Evolutionary conservation across 2,797 vertebrate species (phyloP), one percentile per base, ranked within the genome.

Genomic region (Meda fulgida): DNA sequence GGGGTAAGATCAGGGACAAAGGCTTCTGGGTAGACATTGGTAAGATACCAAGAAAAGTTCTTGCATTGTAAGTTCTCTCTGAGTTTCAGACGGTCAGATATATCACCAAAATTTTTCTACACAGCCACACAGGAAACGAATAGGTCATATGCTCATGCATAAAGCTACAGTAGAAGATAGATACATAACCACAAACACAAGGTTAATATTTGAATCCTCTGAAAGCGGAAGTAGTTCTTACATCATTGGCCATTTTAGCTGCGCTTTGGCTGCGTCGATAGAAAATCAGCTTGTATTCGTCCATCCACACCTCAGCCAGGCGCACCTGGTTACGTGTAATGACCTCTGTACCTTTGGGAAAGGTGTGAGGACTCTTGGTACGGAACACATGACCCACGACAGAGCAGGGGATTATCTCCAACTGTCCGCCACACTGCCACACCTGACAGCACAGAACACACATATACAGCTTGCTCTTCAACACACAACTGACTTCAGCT

Each of bases 271-370:
- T 98, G 76, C 97, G 95, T 3, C 97, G 93, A 90, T 99, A 99
- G 94, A 91, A 99, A 86, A 99, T 94, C 58, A 95, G 93, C 92
- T 98, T 99, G 91, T 96, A 99, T 60, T 92, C 90, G 0, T 98
- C 98, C 98, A 99, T 97, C 98, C 98, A 99, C 87, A 99, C 98
- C 91, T 99, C 98, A 0, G 98, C 98, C 92, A 99, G 93, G 70
- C 97, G 97, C 71, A 98, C 97, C 87, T 96, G 97, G 93, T 99
- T 99, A 65, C 97, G 96, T 29, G 96, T 96, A 89, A 99, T 98
- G 63, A 99, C 97, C 72, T 96, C 95, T 0, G 96, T 97, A 86
- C 98, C 98, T 84, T 98, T 98, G 80, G 97, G 98, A 91, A 99
- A 99, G 66, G 96, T 97, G 93, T 99, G 97, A 5, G 98, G 98